Evolutionary conservation across 2,888 invertebrate genomes (phyloP).

Genomic region (Diploptera punctata): DNA sequence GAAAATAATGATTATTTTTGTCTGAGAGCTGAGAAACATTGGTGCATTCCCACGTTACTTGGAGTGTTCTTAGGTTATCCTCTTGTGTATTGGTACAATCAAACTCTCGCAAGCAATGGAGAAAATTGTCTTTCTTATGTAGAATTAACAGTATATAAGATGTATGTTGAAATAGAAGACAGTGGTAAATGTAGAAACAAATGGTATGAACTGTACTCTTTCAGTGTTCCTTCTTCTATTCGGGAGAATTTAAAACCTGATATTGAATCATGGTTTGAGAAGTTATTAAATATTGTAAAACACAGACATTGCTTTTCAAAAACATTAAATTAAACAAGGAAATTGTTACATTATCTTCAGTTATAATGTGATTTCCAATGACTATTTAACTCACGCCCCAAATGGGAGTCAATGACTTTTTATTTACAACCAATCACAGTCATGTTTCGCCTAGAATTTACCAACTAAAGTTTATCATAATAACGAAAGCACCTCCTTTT

Average conservation of each 20-base stretch:
- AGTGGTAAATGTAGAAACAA: background rate
- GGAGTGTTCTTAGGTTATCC: slow-evolving; percentile 52
- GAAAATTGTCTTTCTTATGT: slow-evolving; percentile 38
- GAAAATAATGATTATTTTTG: no score
- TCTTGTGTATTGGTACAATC: slow-evolving; percentile 49
- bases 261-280: slow-evolving; percentile 18
- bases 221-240: slow-evolving; percentile 44
- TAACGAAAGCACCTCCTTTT: no score
- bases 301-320: background rate
- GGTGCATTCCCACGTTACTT: slow-evolving; percentile 49
- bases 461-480: no score
- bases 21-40: slow-evolving; percentile 37
- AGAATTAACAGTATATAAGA: slow-evolving; percentile 40
- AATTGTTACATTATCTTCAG: background rate
- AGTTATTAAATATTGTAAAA: background rate
- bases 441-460: no score
- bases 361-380: background rate
- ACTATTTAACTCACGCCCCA: no score
- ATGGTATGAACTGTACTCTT: slow-evolving; percentile 42
- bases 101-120: slow-evolving; percentile 20
- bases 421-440: no score
- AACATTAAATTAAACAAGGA: background rate
- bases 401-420: no score
- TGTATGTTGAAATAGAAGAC: slow-evolving; percentile 15
- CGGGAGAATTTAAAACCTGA: background rate